A percentile compares a stretch with the other conserved stretches of the same genome.
Evolutionary conservation across 2,888 invertebrate species (phyloP).

Genomic region (Muscina levida): DNA sequence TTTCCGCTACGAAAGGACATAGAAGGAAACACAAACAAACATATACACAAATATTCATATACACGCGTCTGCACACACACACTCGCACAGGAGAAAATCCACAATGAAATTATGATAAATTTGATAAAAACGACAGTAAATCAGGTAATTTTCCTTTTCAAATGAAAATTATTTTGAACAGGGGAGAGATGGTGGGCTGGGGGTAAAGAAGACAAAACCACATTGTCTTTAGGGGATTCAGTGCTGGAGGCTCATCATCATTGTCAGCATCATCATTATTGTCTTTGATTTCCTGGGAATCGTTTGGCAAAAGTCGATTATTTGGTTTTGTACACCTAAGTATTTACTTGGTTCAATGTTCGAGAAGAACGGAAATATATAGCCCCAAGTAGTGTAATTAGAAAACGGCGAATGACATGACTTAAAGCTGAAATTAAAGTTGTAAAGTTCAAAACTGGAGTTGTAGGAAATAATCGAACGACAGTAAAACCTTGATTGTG

Average conservation of each 20-base stretch:
- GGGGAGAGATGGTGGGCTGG: neutral
- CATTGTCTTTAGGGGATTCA: neutral
- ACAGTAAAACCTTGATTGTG: too few species aligned
- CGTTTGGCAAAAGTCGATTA: too few species aligned
- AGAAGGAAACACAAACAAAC: neutral
- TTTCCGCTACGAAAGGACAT: neutral
- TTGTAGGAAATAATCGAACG: too few species aligned
- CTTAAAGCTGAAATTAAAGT: too few species aligned
- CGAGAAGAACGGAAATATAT: too few species aligned
- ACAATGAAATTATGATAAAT: constrained; percentile 63
- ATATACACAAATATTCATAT: neutral
- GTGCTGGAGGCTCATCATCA: too few species aligned
- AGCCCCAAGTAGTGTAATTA: neutral
- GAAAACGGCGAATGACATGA: neutral
- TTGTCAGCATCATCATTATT: too few species aligned
- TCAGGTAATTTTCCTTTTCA: constrained; percentile 43
- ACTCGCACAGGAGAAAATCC: constrained; percentile 3
- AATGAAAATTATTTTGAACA: neutral
- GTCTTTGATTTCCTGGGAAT: too few species aligned
- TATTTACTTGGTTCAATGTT: too few species aligned
- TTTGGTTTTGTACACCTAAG: too few species aligned
- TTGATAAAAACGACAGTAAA: constrained; percentile 54
- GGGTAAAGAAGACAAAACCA: neutral
- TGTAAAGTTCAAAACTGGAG: too few species aligned
- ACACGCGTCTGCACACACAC: neutral